Base-by-base conservation (phyloP, 2,888 invertebrate genomes). In the Volucella inflata region DNA sequence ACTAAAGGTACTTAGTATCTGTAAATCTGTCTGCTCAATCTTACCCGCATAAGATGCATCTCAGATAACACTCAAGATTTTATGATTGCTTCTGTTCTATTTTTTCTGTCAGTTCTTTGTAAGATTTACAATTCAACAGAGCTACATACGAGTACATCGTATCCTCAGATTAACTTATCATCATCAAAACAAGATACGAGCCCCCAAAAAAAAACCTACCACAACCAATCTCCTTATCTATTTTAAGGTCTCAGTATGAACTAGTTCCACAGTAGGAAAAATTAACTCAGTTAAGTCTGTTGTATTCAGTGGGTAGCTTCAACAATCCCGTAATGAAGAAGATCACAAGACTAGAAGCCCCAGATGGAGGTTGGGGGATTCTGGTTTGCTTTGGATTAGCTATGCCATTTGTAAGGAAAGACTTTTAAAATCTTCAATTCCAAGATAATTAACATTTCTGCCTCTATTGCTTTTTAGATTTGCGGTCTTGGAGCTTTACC, bases 291-390 rank as follows among this genome's bases (percentile, higher is more conserved):
- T 59, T 30, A 16, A 67, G 51, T 51, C 38, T 51, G 65, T 44
- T 9, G 44, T 42, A 2, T 36, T 50, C n/a, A n/a, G 0, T 42
- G 8, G 17, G 42, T 12, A 57, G 30, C 12, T 67, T 9, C 12
- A 4, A 14, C 38, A 16, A 48, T 11, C 30, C 6, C 6, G 72
- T 12, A 44, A 85, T 85, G 85, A 72, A 30, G 16, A 71, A 72
- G 59, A 2, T 48, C 64, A 79, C 67, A 55, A 83, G 87, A 70
- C 75, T 90, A 36, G 91, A 90, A 53, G 88, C 95, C 1, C 96
- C 96, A 0, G 96, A 96, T 88, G 96, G 97, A 4, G 96, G 96
- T 0, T 97, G 96, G 96, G 97, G 96, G 0, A 96, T 96, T 91
- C 91, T 96, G 65, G 94, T 97, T 12, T 95, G 95, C 44, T 89